Percentiles rank a stretch among this genome's conserved stretches.
Evolutionary conservation across 2,113 vertebrate species (phyloP).

Genomic region (Phylloscopus trochiloides): DNA sequence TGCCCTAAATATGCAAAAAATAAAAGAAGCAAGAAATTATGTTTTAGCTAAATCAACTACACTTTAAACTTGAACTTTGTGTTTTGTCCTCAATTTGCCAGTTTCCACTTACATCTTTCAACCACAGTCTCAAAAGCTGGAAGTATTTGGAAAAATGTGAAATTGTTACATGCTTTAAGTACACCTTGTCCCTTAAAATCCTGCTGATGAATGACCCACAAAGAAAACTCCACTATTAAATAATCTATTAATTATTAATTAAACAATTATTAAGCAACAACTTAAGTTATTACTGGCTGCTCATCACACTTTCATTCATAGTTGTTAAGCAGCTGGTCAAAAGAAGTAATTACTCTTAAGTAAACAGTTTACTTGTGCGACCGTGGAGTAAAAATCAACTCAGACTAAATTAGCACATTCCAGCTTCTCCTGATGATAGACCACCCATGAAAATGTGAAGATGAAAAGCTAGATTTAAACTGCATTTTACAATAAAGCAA

Average conservation of each 20-base stretch:
- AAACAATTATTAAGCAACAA: background rate
- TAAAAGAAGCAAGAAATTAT: background rate
- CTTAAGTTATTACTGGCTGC: background rate
- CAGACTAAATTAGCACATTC: background rate
- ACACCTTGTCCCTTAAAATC: background rate
- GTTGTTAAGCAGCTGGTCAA: background rate
- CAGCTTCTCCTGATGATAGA: background rate
- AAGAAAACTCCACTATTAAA: background rate
- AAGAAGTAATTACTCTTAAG: background rate
- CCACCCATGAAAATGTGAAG: accelerated
- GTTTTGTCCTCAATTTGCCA: background rate
- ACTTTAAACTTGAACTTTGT: background rate
- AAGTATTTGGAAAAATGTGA: background rate
- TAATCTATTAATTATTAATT: background rate
- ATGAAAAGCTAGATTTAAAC: background rate
- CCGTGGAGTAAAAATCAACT: background rate
- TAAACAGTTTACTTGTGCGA: background rate
- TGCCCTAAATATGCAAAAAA: background rate
- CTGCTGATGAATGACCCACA: background rate
- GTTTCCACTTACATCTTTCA: background rate
- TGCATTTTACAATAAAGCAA: background rate
- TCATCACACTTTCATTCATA: background rate
- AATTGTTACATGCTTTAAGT: background rate
- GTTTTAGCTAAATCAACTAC: background rate
- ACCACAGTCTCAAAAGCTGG: background rate